Base-by-base conservation (phyloP, 1,140 invertebrate species). In the Sesamia nonagrioides region DNA sequence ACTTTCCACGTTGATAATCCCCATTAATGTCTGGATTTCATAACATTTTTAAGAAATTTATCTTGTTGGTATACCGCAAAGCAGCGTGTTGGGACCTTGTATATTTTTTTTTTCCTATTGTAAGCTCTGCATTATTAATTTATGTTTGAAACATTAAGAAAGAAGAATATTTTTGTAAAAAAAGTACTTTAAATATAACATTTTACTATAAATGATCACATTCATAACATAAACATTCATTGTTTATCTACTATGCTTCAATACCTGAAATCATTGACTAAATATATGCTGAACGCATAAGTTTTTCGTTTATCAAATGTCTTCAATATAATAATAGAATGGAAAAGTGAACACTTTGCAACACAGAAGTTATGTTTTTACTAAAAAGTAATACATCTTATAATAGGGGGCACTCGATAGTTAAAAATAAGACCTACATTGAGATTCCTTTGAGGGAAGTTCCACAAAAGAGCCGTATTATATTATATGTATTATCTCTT, bases 361-460 rank as follows among this genome's bases (percentile, higher is more conserved):
- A 9, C 60, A 40, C 15, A 17, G 33, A 66, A 6, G 21, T 6
- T 17, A 17, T 17, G 2, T 45, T 13, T 45, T 17, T 21, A 18
- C 61, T 8, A 42, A 42, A 45, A 66, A 21, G 40, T 27, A 45
- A 66, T 45, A 66, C 6, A 45, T 15, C 61, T 66, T 45, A 40
- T 68, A 68, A 68, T 48, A 45, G 42, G 63, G 27, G 48, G 11
- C 42, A n/a, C 42, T 21, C 63, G 18, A 68, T 68, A 68, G 40
- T 68, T 68, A 68, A 68, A 68, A 68, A 68, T 68, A 68, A 68
- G 63, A 68, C 42, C 40, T 45, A 68, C 27, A 27, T 68, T 48
- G 42, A 68, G 63, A 50, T 52, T 52, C 66, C 66, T 71, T 71
- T 52, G 48, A 71, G 35, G 42, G 27, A 50, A 52, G 45, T 35